Base-by-base conservation (phyloP, 1,140 invertebrate genomes). In the Dinoponera quadriceps region DNA sequence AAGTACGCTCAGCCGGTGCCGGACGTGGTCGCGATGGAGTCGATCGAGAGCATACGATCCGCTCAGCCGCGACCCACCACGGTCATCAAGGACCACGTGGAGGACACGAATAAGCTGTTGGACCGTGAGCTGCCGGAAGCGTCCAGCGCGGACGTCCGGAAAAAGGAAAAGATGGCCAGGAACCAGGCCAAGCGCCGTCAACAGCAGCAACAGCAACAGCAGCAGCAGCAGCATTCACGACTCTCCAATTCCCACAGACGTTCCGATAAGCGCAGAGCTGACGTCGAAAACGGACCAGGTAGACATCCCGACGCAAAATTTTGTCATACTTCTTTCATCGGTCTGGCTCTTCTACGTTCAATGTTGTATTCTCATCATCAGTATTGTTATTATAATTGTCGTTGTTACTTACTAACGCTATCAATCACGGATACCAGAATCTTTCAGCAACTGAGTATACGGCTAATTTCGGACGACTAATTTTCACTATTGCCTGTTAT, bases 141-240 rank as follows among this genome's bases (percentile, higher is more conserved):
- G 0, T 86, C 88, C 9, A 90, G 85, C 59, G 85, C 82, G 13
- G 93, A 94, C 18, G 60, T 83, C 0, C 92, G 92, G 16, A 94
- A 94, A 73, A 94, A 94, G 72, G 94, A 94, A 65, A 94, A 94
- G 33, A 94, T 94, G 93, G 90, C 82, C 0, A 91, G 90, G 16
- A 94, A 94, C 44, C 94, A 94, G 59, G 92, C 92, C 0, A 90
- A 92, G 63, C 88, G 92, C 14, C 90, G 91, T 14, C 92, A 92
- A 33, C 92, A 93, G n/a, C 89, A 91, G 0, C 91, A 93, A 25
- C 89, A 90, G 0, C 86, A 85, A 18, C 81, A 74, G 25, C 81
- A 83, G 9, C 86, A 85, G n/a, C 54, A 57, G 0, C 82, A 88
- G 13, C 88, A 88, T 20, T n/a, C 68, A 3, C 78, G 77, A 51